These are phyloP conservation scores for Dryadula phaetusa DNA, from an alignment of 2,888 invertebrate species.

Conservation along the genomic window DNA sequence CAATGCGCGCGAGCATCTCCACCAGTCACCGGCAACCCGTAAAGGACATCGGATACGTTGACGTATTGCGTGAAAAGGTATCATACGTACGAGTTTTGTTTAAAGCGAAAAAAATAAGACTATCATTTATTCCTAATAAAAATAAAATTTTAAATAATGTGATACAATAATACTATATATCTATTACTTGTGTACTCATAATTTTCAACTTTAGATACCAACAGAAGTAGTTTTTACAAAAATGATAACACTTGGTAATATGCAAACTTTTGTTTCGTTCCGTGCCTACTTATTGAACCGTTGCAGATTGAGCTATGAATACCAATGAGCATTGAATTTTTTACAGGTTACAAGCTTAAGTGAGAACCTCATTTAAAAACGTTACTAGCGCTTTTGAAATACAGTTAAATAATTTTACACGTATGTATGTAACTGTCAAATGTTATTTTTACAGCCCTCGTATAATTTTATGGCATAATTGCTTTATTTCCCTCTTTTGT, in stretches of 20 bases:
- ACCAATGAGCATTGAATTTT: conserved; percentile 50
- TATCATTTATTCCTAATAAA: not conserved
- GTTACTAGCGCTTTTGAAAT: conserved; percentile 5
- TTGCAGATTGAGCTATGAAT: conserved; percentile 49
- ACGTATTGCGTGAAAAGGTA: conserved; percentile 46
- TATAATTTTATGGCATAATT: not conserved
- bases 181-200: not conserved
- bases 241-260: not conserved
- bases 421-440: conserved; percentile 3
- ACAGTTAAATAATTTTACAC: conserved; percentile 8
- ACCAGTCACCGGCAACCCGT: conserved; percentile 41
- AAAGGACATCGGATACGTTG: conserved; percentile 56
- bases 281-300: conserved; percentile 49
- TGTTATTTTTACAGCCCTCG: not conserved
- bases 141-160: not conserved
- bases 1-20: conserved; percentile 47
- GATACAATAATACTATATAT: too few relatives aligned
- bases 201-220: not conserved
- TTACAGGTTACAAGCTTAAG: conserved; percentile 35
- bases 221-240: not conserved
- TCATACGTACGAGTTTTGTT: conserved; percentile 39
- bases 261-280: conserved; percentile 33
- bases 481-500: not conserved
- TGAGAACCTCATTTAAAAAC: conserved; percentile 26
- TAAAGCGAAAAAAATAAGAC: conserved; percentile 41